Evolutionary conservation across 2,797 vertebrate genomes (phyloP).

Genomic region (Phyllotis vaccarum): DNA sequence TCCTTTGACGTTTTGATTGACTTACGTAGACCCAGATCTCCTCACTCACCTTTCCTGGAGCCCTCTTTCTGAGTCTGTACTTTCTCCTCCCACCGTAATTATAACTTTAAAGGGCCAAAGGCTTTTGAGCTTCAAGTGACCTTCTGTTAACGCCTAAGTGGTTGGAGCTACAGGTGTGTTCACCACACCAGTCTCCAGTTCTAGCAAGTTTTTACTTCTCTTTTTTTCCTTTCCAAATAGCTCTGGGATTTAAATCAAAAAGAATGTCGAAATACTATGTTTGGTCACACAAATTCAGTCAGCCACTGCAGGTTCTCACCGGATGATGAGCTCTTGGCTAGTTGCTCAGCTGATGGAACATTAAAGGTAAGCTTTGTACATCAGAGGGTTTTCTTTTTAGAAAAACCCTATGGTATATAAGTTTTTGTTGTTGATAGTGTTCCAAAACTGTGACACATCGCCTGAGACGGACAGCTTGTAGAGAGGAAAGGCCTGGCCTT

Average conservation of each 20-base stretch:
- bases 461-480: background rate
- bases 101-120: background rate
- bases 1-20: background rate
- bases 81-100: background rate
- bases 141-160: background rate
- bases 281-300: conserved; percentile 93
- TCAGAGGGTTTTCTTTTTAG: conserved; percentile 37
- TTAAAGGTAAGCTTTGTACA: conserved; percentile 91
- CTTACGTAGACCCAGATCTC: background rate
- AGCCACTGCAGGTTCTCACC: conserved; percentile 98
- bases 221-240: conserved; percentile 85
- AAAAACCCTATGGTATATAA: background rate
- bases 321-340: conserved; percentile 93
- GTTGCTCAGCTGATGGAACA: conserved; percentile 95
- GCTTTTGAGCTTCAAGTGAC: background rate
- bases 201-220: background rate
- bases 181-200: background rate
- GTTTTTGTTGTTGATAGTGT: background rate
- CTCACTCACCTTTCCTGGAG: background rate
- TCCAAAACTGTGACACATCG: background rate
- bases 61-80: too few species aligned
- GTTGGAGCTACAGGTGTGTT: background rate
- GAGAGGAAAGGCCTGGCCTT: background rate
- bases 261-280: conserved; percentile 95
- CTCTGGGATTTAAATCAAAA: conserved; percentile 94